phyloP scores from a whole-genome alignment of 2,888 invertebrate genomes.

The Neuroscelio doddi region DNA sequence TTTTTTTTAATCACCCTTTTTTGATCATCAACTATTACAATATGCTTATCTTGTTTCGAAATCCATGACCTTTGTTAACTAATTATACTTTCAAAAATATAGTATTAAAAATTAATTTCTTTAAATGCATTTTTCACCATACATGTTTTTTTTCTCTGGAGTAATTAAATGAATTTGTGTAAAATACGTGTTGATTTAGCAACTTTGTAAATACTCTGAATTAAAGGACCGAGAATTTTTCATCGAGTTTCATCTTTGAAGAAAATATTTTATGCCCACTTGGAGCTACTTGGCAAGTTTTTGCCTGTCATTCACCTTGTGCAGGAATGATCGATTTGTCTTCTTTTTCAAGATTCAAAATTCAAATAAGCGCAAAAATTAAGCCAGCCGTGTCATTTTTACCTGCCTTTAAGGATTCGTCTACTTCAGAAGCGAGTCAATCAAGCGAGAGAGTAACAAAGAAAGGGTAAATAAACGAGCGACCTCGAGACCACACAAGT shows the following conservation, averaged over 20 bases:
- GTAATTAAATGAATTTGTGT: too few relatives aligned
- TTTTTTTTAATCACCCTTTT: too few relatives aligned
- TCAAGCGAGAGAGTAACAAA: slow-evolving; percentile 7
- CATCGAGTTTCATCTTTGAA: background rate
- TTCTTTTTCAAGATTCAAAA: background rate
- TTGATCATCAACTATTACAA: too few relatives aligned
- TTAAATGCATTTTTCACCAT: too few relatives aligned
- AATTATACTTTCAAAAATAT: too few relatives aligned
- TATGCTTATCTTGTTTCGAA: too few relatives aligned
- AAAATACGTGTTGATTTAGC: too few relatives aligned
- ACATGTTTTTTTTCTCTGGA: too few relatives aligned
- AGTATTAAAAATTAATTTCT: too few relatives aligned
- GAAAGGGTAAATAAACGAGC: slow-evolving; percentile 8
- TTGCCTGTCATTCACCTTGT: slow-evolving; percentile 4
- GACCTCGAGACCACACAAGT: background rate
- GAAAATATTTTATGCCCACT: slow-evolving; percentile 10
- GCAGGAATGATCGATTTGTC: background rate
- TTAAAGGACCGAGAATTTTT: too few relatives aligned
- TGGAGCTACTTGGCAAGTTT: background rate
- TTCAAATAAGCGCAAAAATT: slow-evolving; percentile 52
- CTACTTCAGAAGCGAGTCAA: slow-evolving; percentile 5
- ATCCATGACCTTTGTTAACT: too few relatives aligned
- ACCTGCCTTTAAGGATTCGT: background rate
- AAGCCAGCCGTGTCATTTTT: slow-evolving; percentile 49
- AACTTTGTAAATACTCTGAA: too few relatives aligned